phyloP scores from a whole-genome alignment of 2,888 invertebrate species.

The Eupithecia subumbrata region DNA sequence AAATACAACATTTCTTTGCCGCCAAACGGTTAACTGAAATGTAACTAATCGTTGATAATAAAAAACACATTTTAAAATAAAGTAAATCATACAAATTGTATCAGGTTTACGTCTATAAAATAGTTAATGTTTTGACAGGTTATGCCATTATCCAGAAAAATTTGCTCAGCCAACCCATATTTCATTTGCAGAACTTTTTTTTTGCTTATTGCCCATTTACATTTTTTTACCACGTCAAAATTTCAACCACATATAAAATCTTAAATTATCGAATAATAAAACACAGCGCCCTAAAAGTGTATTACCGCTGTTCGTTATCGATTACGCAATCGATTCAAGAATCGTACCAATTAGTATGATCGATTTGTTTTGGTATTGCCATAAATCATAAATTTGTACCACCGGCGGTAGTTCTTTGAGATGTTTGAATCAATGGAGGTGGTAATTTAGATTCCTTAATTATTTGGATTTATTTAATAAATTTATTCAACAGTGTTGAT shows the following conservation, averaged over 20 bases:
- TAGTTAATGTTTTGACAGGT: neutral
- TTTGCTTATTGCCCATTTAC: neutral
- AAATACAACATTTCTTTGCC: neutral
- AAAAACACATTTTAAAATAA: neutral
- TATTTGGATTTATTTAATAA: neutral
- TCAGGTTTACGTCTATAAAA: neutral
- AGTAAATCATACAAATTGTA: neutral
- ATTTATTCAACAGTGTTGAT: neutral
- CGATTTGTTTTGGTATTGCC: slow-evolving; percentile 73
- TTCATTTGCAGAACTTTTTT: neutral
- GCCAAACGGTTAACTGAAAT: slow-evolving; percentile 1
- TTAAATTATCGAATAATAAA: slow-evolving; percentile 24
- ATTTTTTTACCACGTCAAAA: slow-evolving; percentile 14
- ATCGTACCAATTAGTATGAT: slow-evolving; percentile 69
- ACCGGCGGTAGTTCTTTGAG: slow-evolving; percentile 55
- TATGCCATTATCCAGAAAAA: neutral
- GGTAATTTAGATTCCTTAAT: slow-evolving; percentile 45
- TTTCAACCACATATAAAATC: slow-evolving; percentile 13
- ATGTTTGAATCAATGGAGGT: slow-evolving; percentile 49
- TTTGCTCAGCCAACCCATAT: no score
- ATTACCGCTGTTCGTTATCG: slow-evolving; percentile 34
- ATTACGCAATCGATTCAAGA: slow-evolving; percentile 59
- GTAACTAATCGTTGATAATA: neutral
- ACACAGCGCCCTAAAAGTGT: slow-evolving; percentile 23
- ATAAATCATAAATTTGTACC: slow-evolving; percentile 69